Conservation (phyloP, 2,113 vertebrate species). For the Pluvianellus socialis region DNA sequence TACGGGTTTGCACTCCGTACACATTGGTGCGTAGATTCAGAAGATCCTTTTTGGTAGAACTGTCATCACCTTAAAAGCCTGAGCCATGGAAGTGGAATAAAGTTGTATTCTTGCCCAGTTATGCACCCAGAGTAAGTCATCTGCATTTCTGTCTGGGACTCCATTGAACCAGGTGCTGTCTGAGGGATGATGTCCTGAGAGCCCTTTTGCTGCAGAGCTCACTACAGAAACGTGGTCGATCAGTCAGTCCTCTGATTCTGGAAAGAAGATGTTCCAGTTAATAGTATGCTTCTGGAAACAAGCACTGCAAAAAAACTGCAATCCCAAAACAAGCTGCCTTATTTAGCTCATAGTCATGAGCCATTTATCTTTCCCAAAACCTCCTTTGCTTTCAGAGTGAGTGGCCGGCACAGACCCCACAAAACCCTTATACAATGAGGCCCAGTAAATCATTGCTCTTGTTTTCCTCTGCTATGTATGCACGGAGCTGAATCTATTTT, state of each 20-base stretch:
- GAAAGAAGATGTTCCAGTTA: too few relatives aligned
- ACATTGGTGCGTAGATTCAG: neutral
- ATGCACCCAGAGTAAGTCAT: neutral
- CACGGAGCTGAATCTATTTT: neutral
- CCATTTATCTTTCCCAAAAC: neutral
- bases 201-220: neutral
- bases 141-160: neutral
- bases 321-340: neutral
- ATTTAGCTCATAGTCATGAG: neutral
- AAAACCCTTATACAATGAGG: neutral
- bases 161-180: neutral
- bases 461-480: neutral
- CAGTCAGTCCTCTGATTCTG: neutral
- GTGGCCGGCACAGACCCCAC: neutral
- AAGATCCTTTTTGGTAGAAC: neutral
- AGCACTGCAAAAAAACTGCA: neutral
- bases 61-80: neutral
- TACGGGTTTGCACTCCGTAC: neutral
- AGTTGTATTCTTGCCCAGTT: neutral
- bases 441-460: neutral
- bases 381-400: neutral
- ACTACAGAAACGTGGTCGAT: neutral
- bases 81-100: neutral
- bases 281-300: neutral
- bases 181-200: neutral